phyloP scores from a whole-genome alignment of 2,797 vertebrate genomes.

The Rhinella marina region DNA sequence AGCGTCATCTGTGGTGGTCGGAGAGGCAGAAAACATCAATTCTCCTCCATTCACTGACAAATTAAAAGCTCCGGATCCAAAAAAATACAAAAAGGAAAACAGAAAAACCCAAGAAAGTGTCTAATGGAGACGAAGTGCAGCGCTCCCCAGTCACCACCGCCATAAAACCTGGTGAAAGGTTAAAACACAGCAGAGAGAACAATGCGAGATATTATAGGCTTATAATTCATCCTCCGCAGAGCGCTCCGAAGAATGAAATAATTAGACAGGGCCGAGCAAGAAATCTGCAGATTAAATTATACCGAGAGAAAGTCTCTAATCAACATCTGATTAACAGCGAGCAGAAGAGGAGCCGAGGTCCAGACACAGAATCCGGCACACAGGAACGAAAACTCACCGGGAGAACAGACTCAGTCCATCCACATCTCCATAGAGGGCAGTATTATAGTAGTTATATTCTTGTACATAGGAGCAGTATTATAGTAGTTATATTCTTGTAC shows the following conservation, averaged over 20 bases:
- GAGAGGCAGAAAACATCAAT: background rate
- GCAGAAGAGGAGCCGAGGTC: conserved; percentile 13
- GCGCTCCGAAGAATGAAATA: conserved; percentile 46
- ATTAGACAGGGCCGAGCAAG: conserved; percentile 42
- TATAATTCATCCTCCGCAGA: conserved; percentile 39
- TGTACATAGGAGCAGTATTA: background rate
- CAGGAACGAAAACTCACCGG: too few species aligned
- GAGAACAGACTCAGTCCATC: too few species aligned
- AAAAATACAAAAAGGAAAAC: conserved; percentile 14
- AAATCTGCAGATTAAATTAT: conserved; percentile 45
- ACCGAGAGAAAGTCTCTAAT: conserved; percentile 49
- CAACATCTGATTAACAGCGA: conserved; percentile 54
- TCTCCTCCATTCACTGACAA: background rate
- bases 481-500: background rate
- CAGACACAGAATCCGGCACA: background rate
- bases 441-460: background rate
- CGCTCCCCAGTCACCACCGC: background rate
- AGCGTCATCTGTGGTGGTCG: background rate
- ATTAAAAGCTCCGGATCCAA: conserved; percentile 3
- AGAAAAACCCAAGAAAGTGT: conserved; percentile 1
- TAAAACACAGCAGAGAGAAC: background rate
- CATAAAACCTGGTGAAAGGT: conserved; percentile 27
- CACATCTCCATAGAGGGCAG: background rate
- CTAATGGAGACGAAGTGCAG: conserved; percentile 16
- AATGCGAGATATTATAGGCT: conserved; percentile 35